Evolutionary conservation across 2,888 invertebrate species (phyloP), one percentile per base, ranked within the genome.

Genomic region (Cryptops parisi): DNA sequence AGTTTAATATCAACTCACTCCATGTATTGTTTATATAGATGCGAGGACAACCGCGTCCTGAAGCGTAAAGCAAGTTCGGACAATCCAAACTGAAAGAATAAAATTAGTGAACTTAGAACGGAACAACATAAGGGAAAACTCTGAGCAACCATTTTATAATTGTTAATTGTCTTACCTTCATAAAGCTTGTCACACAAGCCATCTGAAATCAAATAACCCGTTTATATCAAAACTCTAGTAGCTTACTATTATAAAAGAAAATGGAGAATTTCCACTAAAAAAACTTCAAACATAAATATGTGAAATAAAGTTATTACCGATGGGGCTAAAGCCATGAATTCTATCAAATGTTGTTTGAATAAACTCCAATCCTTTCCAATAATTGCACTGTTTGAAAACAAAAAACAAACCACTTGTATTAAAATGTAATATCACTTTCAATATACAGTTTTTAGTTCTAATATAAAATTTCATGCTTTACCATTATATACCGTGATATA

Each of bases 61-160:
- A 97, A 81, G 60, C 88, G 77, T 47, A 97, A 74, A 70, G 94
- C 94, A 63, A 93, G 72, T 72, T 94, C 93, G 56, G 89, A 89
- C 66, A 97, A 79, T 60, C 93, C 86, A 78, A 88, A 96, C 74
- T 76, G 65, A 57, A 66, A 65, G 17, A 52, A 57, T 48, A 53
- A 53, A 52, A 43, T 50, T 41, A 55, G 15, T 27, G 43, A 56
- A 46, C 38, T 47, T 44, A 25, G 21, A 57, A 54, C 33, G 23
- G 9, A 1, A 4, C 15, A 24, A 43, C 17, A 3, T 3, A 3
- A 25, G 27, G 15, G 25, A 15, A 47, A 47, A 47, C 2, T 23
- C 22, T 15, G 12, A 45, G 39, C n/a, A 39, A 46, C 26, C 22
- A 38, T 47, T 49, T 23, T 15, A 54, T 54, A 6, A 50, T 15